A percentile compares a stretch with the other conserved stretches of the same genome.
Evolutionary conservation across 2,113 vertebrate species (phyloP).

Genomic region (Syngnathus typhle): DNA sequence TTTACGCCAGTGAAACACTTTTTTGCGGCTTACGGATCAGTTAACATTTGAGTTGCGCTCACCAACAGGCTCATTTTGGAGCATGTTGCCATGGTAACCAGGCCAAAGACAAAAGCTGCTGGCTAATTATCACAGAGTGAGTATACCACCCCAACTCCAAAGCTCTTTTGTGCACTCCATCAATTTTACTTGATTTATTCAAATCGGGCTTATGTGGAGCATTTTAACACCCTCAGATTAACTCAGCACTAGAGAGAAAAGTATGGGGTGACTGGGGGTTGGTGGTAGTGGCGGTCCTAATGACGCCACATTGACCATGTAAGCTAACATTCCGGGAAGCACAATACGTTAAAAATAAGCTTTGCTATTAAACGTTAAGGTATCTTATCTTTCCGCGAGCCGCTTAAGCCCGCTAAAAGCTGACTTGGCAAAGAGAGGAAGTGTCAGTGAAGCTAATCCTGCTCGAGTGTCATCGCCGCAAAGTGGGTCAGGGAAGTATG

Average conservation of each 20-base stretch:
- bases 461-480: slow-evolving; percentile 43
- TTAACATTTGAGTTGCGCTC: slow-evolving; percentile 41
- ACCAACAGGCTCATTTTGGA: background rate
- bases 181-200: slow-evolving; percentile 50
- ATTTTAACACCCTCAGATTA: slow-evolving; percentile 44
- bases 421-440: slow-evolving; percentile 61
- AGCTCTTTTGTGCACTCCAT: slow-evolving; percentile 50
- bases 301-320: slow-evolving; percentile 25
- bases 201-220: slow-evolving; percentile 45
- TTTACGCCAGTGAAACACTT: slow-evolving; percentile 50
- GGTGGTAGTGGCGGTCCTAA: slow-evolving; percentile 28
- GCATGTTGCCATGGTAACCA: slow-evolving; percentile 46
- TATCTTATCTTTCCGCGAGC: slow-evolving; percentile 62
- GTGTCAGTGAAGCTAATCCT: slow-evolving; percentile 50
- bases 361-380: slow-evolving; percentile 53
- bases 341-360: slow-evolving; percentile 63
- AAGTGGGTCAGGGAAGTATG: slow-evolving; percentile 68
- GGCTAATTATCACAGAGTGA: slow-evolving; percentile 56
- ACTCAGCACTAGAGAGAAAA: slow-evolving; percentile 18
- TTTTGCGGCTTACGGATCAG: slow-evolving; percentile 30
- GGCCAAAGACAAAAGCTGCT: slow-evolving; percentile 57
- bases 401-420: slow-evolving; percentile 51
- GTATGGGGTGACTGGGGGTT: background rate
- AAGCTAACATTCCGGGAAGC: slow-evolving; percentile 28
- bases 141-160: slow-evolving; percentile 36